phyloP scores from a whole-genome alignment of 2,797 vertebrate species.

The Nyctibius grandis region DNA sequence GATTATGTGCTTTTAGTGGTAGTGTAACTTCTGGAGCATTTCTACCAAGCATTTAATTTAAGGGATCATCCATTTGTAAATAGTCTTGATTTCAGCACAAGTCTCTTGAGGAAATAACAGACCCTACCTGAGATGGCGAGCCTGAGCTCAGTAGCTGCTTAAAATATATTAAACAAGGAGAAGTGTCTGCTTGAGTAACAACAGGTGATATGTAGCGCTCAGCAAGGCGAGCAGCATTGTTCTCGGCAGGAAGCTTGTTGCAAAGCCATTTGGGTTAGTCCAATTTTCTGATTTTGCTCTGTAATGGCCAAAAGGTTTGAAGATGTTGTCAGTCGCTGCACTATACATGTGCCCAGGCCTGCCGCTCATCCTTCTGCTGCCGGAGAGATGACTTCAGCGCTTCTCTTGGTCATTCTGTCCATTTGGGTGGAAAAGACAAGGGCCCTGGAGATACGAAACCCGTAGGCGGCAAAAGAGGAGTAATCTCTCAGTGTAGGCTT shows the following conservation, averaged over 20 bases:
- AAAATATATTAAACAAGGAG: not conserved
- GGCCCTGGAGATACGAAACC: not conserved
- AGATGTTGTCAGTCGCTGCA: accelerated
- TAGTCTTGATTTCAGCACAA: not conserved
- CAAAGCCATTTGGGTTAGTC: not conserved
- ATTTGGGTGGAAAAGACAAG: not conserved
- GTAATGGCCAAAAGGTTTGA: accelerated
- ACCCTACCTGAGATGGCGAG: not conserved
- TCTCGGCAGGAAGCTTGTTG: not conserved
- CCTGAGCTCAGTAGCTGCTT: not conserved
- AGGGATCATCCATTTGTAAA: constrained; percentile 36
- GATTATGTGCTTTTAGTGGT: constrained; percentile 52
- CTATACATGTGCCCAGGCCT: accelerated
- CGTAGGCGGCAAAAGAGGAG: accelerated
- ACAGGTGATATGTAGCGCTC: not conserved
- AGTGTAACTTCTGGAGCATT: constrained; percentile 30
- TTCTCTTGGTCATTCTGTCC: not conserved
- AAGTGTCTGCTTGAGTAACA: not conserved
- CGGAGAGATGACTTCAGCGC: accelerated
- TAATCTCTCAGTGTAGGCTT: accelerated
- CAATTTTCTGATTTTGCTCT: not conserved
- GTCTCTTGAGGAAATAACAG: not conserved
- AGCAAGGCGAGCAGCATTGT: accelerated
- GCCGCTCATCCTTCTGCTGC: not conserved
- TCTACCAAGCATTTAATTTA: constrained; percentile 2